Percentiles rank a stretch among this genome's conserved stretches.
These are phyloP conservation scores for Spodoptera picta DNA, from an alignment of 2,888 invertebrate genomes.

Conservation along the genomic window DNA sequence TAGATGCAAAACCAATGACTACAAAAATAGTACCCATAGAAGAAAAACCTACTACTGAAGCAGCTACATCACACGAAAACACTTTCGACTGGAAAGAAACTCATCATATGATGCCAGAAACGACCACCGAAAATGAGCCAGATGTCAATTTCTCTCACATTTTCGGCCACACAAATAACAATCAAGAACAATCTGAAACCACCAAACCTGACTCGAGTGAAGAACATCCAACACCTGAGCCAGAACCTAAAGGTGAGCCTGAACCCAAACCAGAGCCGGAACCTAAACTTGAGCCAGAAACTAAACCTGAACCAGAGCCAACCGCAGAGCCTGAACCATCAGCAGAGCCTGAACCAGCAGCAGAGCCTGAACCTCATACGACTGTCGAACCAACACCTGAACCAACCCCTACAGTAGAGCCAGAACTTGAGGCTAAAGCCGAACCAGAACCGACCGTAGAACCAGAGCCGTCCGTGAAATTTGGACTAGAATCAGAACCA, in stretches of 20 bases:
- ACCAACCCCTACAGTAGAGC: slow-evolving; percentile 56
- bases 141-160: slow-evolving; percentile 76
- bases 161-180: slow-evolving; percentile 65
- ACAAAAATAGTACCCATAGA: slow-evolving; percentile 65
- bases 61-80: slow-evolving; percentile 54
- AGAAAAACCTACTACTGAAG: slow-evolving; percentile 65
- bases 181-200: slow-evolving; percentile 54
- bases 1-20: slow-evolving; percentile 65
- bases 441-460: slow-evolving; percentile 53
- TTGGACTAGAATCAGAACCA: slow-evolving; percentile 45
- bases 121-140: slow-evolving; percentile 71
- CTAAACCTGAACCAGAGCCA: slow-evolving; percentile 25
- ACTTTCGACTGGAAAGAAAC: slow-evolving; percentile 76
- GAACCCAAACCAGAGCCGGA: slow-evolving; percentile 43
- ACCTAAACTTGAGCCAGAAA: slow-evolving; percentile 46
- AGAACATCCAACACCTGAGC: slow-evolving; percentile 48
- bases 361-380: slow-evolving; percentile 55
- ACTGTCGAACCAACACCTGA: slow-evolving; percentile 55
- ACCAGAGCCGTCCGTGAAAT: slow-evolving; percentile 43
- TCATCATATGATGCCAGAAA: slow-evolving; percentile 63
- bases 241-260: slow-evolving; percentile 35
- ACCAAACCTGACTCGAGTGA: slow-evolving; percentile 49
- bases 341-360: slow-evolving; percentile 59
- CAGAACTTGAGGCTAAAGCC: slow-evolving; percentile 33
- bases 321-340: slow-evolving; percentile 24